Conservation (phyloP, 2,888 invertebrate species). For the Atethmia centrago region DNA sequence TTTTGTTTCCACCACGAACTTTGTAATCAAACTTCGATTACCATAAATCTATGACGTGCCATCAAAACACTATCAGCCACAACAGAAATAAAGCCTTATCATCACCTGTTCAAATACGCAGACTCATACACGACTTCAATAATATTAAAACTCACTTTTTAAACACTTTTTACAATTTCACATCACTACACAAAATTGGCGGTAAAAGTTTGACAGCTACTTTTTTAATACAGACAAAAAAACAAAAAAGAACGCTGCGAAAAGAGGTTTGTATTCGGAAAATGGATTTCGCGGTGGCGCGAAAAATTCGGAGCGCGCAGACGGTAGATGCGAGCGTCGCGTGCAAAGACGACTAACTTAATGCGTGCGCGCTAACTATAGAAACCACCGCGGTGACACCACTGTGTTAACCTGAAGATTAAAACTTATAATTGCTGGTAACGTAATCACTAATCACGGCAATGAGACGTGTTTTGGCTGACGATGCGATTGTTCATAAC, state of each 20-base stretch:
- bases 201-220: slow-evolving; percentile 61
- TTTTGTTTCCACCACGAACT: slow-evolving; percentile 1
- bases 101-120: slow-evolving; percentile 82
- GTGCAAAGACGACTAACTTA: slow-evolving; percentile 80
- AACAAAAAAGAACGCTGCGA: slow-evolving; percentile 41
- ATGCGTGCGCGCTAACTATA: slow-evolving; percentile 82
- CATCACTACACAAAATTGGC: slow-evolving; percentile 72
- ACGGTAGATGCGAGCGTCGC: slow-evolving; percentile 84
- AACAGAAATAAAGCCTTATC: slow-evolving; percentile 68
- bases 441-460: slow-evolving; percentile 61
- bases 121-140: slow-evolving; percentile 75
- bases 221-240: slow-evolving; percentile 58
- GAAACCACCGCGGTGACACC: slow-evolving; percentile 77
- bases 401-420: slow-evolving; percentile 64
- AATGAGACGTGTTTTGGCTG: slow-evolving; percentile 55
- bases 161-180: slow-evolving; percentile 64
- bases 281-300: slow-evolving; percentile 79
- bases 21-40: slow-evolving; percentile 36
- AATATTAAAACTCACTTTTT: slow-evolving; percentile 56
- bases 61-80: slow-evolving; percentile 57
- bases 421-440: slow-evolving; percentile 58
- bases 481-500: slow-evolving; percentile 60
- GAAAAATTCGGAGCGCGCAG: slow-evolving; percentile 81
- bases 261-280: slow-evolving; percentile 68
- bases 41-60: slow-evolving; percentile 38